Conservation (phyloP, 2,113 vertebrate genomes). For the Bucco capensis region DNA sequence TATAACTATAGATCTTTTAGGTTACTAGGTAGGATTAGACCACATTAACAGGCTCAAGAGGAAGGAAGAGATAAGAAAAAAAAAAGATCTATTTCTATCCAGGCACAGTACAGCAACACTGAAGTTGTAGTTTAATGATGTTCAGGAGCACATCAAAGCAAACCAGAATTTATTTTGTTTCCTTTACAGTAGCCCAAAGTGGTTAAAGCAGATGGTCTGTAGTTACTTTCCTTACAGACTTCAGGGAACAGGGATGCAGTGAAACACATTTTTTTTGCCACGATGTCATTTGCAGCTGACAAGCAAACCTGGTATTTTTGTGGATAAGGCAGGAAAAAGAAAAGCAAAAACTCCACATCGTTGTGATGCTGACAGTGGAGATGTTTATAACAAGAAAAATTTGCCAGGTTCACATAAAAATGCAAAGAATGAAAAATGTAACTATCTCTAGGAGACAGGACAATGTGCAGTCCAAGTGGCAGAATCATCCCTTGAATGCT, state of each 20-base stretch:
- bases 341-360: background rate
- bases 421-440: background rate
- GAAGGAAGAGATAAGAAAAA: constrained; percentile 30
- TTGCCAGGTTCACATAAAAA: background rate
- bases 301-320: background rate
- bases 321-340: background rate
- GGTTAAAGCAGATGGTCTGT: background rate
- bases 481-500: background rate
- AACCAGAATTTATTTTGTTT: background rate
- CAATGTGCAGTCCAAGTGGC: background rate
- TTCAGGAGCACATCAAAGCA: constrained; percentile 37
- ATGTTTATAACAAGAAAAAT: background rate
- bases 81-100: constrained; percentile 39
- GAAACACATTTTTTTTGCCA: background rate
- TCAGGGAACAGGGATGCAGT: background rate
- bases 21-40: constrained; percentile 5
- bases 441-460: background rate
- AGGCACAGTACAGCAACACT: background rate
- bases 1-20: background rate
- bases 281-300: background rate
- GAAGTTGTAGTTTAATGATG: constrained; percentile 16
- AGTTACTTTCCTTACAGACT: background rate
- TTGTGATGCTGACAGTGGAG: background rate
- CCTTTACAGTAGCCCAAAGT: background rate
- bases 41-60: constrained; percentile 45